Evolutionary conservation across 2,797 vertebrate genomes (phyloP), one percentile per base, ranked within the genome.

Genomic region (Melanotaenia nigrans): DNA sequence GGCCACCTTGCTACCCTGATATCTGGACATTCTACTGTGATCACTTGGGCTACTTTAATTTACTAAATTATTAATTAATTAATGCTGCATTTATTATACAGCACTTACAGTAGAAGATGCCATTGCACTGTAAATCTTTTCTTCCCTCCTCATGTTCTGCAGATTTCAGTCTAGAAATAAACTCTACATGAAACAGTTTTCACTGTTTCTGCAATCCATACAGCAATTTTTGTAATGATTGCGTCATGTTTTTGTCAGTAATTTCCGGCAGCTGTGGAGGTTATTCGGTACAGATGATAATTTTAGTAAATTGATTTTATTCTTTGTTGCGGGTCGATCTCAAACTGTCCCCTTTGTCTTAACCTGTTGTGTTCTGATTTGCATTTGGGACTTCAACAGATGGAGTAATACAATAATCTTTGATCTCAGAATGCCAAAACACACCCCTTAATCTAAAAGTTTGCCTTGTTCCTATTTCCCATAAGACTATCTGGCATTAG

Each of bases 401-500:
- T 51, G 45, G 18, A 60, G 16, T 49, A 69, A 64, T 49, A 40
- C 25, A 76, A 42, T n/a, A 30, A 68, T 9, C 73, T 86, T 88
- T 88, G 79, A 85, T 85, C 77, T 75, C 28, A 25, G 51, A 76
- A 59, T 14, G 45, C 66, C n/a, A 72, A 67, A 72, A 76, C 9
- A 51, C 47, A 56, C 20, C 65, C 57, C 33, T 68, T 30, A n/a
- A 25, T 70, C 53, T 68, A 30, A 76, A 86, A 60, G n/a, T 71
- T 58, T 53, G n/a, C 65, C 54, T 68, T 35, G 6, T 30, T 84
- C 68, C 51, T 68, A 66, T 65, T 68, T 64, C 65, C 63, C 53
- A 38, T 35, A 30, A 62, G 64, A 75, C 61, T 61, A 42, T 84
- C 55, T 73, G 70, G 65, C 61, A 61, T 38, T 71, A 70, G 40